These are phyloP conservation scores for Pseudococcus viburni DNA, from an alignment of 2,888 invertebrate genomes.

Conservation along the genomic window DNA sequence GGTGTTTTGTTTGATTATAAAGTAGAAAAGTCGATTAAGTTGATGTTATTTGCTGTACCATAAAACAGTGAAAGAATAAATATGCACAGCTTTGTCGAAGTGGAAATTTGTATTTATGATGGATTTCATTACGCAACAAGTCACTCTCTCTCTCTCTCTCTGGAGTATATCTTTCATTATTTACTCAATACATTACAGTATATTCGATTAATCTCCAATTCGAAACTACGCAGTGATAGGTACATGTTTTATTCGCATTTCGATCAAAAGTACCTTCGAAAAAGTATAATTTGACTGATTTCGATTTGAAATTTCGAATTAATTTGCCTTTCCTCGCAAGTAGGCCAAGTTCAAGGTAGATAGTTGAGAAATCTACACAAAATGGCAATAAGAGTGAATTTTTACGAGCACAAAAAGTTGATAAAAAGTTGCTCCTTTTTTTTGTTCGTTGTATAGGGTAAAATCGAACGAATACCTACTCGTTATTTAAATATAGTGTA, in stretches of 20 bases:
- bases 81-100: background rate
- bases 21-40: background rate
- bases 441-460: background rate
- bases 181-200: background rate
- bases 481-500: slow-evolving; percentile 19
- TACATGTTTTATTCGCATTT: background rate
- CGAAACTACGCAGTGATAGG: background rate
- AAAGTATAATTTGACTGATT: background rate
- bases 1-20: slow-evolving; percentile 10
- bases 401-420: slow-evolving; percentile 9
- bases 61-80: background rate
- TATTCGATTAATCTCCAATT: background rate
- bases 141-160: background rate
- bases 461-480: slow-evolving; percentile 17
- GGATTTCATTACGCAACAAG: slow-evolving; percentile 36
- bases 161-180: background rate
- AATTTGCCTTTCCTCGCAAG: background rate
- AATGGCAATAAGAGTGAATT: background rate
- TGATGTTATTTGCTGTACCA: slow-evolving; percentile 15
- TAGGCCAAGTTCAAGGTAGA: slow-evolving; percentile 3
- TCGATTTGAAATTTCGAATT: background rate
- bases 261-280: background rate
- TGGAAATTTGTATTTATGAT: background rate
- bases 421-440: background rate
- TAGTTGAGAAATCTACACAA: background rate